Evolutionary conservation across 2,113 vertebrate species (phyloP).

Genomic region (Zingel zingel): DNA sequence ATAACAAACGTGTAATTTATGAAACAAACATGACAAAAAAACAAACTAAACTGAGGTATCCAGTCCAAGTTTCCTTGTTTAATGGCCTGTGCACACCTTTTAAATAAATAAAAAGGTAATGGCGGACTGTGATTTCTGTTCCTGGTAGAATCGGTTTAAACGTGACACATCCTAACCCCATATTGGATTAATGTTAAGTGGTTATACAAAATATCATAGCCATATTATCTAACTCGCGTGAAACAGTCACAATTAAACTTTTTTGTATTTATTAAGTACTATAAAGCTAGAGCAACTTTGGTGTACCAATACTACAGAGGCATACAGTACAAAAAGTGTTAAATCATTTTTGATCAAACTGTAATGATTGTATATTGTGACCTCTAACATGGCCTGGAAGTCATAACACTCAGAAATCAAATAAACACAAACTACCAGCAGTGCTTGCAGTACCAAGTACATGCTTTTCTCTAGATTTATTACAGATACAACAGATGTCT

Average conservation of each 20-base stretch:
- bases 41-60: constrained; percentile 61
- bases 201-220: constrained; percentile 11
- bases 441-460: constrained; percentile 92
- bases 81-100: constrained; percentile 65
- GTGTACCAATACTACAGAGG: constrained; percentile 80
- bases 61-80: constrained; percentile 63
- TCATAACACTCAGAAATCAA: constrained; percentile 82
- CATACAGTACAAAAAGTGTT: constrained; percentile 76
- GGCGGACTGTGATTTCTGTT: constrained; percentile 25
- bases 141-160: background rate
- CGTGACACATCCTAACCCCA: background rate
- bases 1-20: constrained; percentile 78
- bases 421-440: constrained; percentile 90
- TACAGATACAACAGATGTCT: constrained; percentile 98
- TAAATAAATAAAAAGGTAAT: constrained; percentile 63
- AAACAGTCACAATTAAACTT: constrained; percentile 58
- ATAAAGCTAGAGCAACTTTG: constrained; percentile 84
- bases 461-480: constrained; percentile 98
- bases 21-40: constrained; percentile 69
- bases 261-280: constrained; percentile 61
- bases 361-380: constrained; percentile 73
- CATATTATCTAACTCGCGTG: constrained; percentile 63
- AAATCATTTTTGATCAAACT: constrained; percentile 65
- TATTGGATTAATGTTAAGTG: background rate
- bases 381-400: constrained; percentile 83